Evolutionary conservation across 2,888 invertebrate genomes (phyloP).

Genomic region (Lysandra coridon): DNA sequence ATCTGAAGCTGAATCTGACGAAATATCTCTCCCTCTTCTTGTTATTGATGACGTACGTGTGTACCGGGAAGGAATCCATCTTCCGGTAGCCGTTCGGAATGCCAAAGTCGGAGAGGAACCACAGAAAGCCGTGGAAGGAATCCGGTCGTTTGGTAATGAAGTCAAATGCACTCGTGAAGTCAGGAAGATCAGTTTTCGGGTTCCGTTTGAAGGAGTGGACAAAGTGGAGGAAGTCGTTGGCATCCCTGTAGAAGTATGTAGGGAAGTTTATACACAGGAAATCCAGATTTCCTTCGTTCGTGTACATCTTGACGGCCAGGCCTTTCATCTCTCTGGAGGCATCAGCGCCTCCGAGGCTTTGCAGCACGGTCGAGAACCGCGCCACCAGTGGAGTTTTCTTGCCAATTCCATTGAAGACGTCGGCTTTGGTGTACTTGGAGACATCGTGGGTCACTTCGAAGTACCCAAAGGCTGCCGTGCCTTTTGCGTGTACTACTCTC

Average conservation of each 20-base stretch:
- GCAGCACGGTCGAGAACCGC: slow-evolving; percentile 88
- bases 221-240: slow-evolving; percentile 90
- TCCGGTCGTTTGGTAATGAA: slow-evolving; percentile 91
- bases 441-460: slow-evolving; percentile 92
- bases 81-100: slow-evolving; percentile 93
- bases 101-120: slow-evolving; percentile 91
- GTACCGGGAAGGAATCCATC: slow-evolving; percentile 95
- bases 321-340: slow-evolving; percentile 91
- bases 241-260: slow-evolving; percentile 92
- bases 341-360: slow-evolving; percentile 91
- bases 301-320: slow-evolving; percentile 94
- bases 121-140: slow-evolving; percentile 86
- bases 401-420: slow-evolving; percentile 86
- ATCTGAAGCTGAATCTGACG: slow-evolving; percentile 94
- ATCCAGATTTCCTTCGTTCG: slow-evolving; percentile 93
- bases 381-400: slow-evolving; percentile 87
- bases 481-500: slow-evolving; percentile 95
- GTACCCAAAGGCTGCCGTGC: slow-evolving; percentile 90
- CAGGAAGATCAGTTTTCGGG: slow-evolving; percentile 90
- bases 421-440: slow-evolving; percentile 86
- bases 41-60: slow-evolving; percentile 93
- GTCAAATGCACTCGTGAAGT: slow-evolving; percentile 93
- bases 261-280: slow-evolving; percentile 92
- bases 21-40: slow-evolving; percentile 84
- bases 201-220: slow-evolving; percentile 95